phyloP scores from a whole-genome alignment of 1,140 invertebrate species.

The Coelopa frigida region DNA sequence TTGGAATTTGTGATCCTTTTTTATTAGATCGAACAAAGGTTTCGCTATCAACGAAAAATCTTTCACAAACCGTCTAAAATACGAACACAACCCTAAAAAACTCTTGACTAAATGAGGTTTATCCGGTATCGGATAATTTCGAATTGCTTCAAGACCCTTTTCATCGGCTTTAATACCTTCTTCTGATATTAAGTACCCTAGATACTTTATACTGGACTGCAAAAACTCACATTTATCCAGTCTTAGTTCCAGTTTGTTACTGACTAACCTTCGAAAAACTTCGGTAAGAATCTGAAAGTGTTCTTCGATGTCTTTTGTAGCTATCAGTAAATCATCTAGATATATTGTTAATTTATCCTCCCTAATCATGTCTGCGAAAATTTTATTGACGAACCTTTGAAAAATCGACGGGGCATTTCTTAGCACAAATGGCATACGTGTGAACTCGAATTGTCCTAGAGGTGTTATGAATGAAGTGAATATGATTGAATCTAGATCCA shows the following conservation, averaged over 20 bases:
- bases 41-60: slow-evolving; percentile 13
- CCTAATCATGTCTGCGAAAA: not conserved
- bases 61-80: slow-evolving; percentile 9
- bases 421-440: not conserved
- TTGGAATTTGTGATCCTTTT: slow-evolving; percentile 2
- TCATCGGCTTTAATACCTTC: too few species aligned
- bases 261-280: too few species aligned
- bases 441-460: slow-evolving; percentile 3
- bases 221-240: too few species aligned
- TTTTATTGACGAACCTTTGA: slow-evolving; percentile 3
- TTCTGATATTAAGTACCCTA: too few species aligned
- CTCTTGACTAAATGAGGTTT: too few species aligned
- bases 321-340: slow-evolving; percentile 4
- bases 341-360: slow-evolving; percentile 1
- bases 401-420: not conserved
- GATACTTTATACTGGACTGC: too few species aligned
- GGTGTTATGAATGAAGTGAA: slow-evolving; percentile 1
- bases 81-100: too few species aligned
- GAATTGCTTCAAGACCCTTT: too few species aligned
- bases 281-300: too few species aligned
- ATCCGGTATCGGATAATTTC: too few species aligned
- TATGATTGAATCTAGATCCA: not conserved
- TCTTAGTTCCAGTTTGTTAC: too few species aligned
- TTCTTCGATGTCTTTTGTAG: not conserved
- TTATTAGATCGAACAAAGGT: slow-evolving; percentile 9